These are phyloP conservation scores for Eugnorisma glareosa DNA, from an alignment of 2,888 invertebrate genomes.

Conservation along the genomic window DNA sequence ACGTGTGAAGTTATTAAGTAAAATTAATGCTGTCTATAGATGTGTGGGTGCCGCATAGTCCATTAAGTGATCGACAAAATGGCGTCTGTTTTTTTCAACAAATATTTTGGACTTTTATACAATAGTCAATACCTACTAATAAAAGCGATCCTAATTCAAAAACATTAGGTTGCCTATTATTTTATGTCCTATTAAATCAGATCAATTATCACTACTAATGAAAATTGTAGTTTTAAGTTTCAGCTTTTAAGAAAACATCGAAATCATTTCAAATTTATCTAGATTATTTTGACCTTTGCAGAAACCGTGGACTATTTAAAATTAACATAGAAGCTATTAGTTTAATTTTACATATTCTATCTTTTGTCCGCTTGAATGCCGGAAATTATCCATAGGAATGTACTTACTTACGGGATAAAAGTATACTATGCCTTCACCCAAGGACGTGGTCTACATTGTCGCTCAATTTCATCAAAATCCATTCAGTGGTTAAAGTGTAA, in stretches of 20 bases:
- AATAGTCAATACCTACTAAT: neutral
- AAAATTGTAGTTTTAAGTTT: conserved; percentile 2
- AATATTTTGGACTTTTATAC: neutral
- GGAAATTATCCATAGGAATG: too few species aligned
- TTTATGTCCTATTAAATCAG: conserved; percentile 21
- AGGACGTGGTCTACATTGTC: neutral
- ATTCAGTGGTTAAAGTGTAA: neutral
- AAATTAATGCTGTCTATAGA: neutral
- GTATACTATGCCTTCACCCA: neutral
- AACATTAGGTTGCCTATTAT: neutral
- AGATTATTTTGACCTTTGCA: conserved; percentile 7
- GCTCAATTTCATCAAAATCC: neutral
- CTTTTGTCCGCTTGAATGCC: too few species aligned
- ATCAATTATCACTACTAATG: neutral
- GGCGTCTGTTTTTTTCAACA: neutral
- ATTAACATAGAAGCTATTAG: neutral
- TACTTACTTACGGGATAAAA: too few species aligned
- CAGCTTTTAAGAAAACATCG: conserved; percentile 1
- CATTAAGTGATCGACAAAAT: neutral
- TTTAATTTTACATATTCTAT: too few species aligned
- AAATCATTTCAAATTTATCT: conserved; percentile 7
- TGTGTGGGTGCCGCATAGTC: neutral
- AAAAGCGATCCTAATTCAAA: neutral
- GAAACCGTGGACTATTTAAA: neutral
- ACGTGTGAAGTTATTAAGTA: neutral